Base-by-base conservation (phyloP, 1,140 invertebrate genomes). In the Sipha flava region DNA sequence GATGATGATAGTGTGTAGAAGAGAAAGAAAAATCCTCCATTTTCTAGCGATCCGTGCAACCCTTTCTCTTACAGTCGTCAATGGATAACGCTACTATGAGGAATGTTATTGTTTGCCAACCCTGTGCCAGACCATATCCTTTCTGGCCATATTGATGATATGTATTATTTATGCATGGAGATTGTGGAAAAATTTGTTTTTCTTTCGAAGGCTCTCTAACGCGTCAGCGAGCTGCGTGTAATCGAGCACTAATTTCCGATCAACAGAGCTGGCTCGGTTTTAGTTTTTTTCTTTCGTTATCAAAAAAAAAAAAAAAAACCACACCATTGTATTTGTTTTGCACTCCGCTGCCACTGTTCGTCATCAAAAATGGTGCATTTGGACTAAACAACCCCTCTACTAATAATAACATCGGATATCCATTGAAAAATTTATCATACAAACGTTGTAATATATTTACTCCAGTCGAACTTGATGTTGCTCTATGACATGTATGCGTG, bases 81-180 rank as follows among this genome's bases (percentile, higher is more conserved):
- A 66, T 66, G 37, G 47, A 34, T 57, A n/a, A n/a, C n/a, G 72
- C 31, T 7, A 12, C 21, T 29, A 31, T 49, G 47, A 66, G 14
- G 47, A 52, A 75, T 75, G 45, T 75, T 75, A 75, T 73, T 54
- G 21, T 75, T 54, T 10, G 21, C 29, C 47, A 12, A 31, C 70
- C 34, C 66, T 23, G 29, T 49, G 29, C 31, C n/a, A 49, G 31
- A 26, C 52, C 26, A 40, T 47, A 31, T 47, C 7, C 43, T 26
- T 49, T 29, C 2, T 14, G 18, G 3, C 6, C 70, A 23, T 23
- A 6, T 37, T 21, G 34, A 31, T 62, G 12, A 66, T 40, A 66
- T 6, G 26, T 73, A 73, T 73, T 73, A 54, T 73, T 73, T 52
- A 73, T 73, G 47, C 47, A 14, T 1, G 23, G 5, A 34, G 16